These are phyloP conservation scores for Ascaphus truei DNA, from an alignment of 2,113 vertebrate species.

Conservation along the genomic window DNA sequence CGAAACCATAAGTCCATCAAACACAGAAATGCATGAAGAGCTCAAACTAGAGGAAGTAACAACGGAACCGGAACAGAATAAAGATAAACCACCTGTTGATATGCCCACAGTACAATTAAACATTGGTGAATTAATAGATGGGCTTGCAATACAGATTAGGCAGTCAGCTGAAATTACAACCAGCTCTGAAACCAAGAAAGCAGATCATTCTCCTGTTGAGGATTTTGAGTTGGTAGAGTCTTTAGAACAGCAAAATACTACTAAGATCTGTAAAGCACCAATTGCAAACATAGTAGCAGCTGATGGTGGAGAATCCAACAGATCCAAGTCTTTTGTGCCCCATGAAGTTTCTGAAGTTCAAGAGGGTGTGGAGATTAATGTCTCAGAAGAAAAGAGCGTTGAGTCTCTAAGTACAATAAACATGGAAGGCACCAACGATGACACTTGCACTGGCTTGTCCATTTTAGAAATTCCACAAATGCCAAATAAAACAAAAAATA, in stretches of 20 bases:
- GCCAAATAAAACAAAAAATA: slow-evolving; percentile 67
- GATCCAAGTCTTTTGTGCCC: neutral
- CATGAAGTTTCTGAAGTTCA: neutral
- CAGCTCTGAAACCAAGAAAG: slow-evolving; percentile 58
- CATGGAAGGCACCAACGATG: neutral
- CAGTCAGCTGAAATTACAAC: slow-evolving; percentile 14
- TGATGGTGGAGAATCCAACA: neutral
- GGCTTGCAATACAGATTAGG: neutral
- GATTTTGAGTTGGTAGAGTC: slow-evolving; percentile 57
- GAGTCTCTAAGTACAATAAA: slow-evolving; percentile 2
- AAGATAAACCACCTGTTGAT: neutral
- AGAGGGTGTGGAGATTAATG: neutral
- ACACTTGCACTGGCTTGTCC: neutral
- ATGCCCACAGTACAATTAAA: neutral
- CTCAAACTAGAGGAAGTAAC: slow-evolving; percentile 21
- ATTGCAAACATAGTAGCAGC: neutral
- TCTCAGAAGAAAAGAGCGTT: neutral
- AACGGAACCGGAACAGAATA: slow-evolving; percentile 47
- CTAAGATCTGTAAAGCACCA: neutral
- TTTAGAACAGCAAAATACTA: slow-evolving; percentile 1
- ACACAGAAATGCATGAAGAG: slow-evolving; percentile 49
- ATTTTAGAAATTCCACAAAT: slow-evolving; percentile 59
- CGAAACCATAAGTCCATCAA: slow-evolving; percentile 33
- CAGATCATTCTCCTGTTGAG: slow-evolving; percentile 25
- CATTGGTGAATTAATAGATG: neutral